Evolutionary conservation across 2,113 vertebrate genomes (phyloP).

Genomic region (Uria aalge): DNA sequence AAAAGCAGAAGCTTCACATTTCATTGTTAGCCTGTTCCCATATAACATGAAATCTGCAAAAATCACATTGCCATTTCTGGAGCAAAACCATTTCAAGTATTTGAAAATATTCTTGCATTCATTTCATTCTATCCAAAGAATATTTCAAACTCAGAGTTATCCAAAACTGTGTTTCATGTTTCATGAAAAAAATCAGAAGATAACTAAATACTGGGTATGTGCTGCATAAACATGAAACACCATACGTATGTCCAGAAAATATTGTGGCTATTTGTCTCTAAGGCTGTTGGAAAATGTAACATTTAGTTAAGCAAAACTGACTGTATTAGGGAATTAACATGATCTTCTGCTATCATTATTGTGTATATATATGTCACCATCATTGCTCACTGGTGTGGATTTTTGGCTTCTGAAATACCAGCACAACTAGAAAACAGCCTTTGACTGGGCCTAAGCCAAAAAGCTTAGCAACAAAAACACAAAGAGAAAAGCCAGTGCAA

Average conservation of each 20-base stretch:
- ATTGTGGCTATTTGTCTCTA: not conserved
- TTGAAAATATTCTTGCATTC: not conserved
- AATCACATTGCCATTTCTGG: not conserved
- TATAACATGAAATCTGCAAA: not conserved
- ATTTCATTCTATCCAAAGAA: not conserved
- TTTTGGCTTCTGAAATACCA: conserved; percentile 7
- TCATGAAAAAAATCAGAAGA: not conserved
- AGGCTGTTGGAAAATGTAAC: not conserved
- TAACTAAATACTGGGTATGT: not conserved
- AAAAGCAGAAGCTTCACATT: conserved; percentile 4
- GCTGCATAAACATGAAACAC: not conserved
- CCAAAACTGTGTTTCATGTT: not conserved
- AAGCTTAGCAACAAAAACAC: conserved; percentile 19
- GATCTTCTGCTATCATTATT: not conserved
- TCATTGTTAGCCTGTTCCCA: not conserved
- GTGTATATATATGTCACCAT: not conserved
- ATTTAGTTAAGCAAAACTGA: not conserved
- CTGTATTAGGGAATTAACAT: not conserved
- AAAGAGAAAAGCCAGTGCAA: not conserved
- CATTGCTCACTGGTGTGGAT: accelerated
- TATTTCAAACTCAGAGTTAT: not conserved
- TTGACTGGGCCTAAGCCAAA: not conserved
- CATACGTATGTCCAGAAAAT: not conserved
- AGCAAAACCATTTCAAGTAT: not conserved
- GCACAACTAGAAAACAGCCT: not conserved